These are phyloP conservation scores for Ectropis grisescens DNA, from an alignment of 1,140 invertebrate species.

Conservation along the genomic window DNA sequence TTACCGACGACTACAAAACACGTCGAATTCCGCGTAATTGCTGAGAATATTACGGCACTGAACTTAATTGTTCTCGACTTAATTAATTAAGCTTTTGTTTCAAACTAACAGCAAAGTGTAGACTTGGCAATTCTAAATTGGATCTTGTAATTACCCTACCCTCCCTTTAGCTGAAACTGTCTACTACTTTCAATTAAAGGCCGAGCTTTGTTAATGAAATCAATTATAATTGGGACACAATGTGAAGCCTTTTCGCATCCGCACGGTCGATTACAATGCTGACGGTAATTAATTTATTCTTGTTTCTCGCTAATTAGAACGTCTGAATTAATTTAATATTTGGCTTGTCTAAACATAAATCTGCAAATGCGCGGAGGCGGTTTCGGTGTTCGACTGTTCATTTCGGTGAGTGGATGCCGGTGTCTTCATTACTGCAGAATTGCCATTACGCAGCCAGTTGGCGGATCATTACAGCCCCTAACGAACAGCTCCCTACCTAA, in stretches of 20 bases:
- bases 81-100: slow-evolving; percentile 70
- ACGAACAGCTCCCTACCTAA: no score
- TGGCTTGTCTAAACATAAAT: no score
- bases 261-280: slow-evolving; percentile 20
- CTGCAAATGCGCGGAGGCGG: no score
- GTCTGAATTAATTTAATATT: no score
- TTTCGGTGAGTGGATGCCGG: no score
- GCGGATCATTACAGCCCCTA: no score
- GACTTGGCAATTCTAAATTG: slow-evolving; percentile 69
- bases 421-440: no score
- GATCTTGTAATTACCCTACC: slow-evolving; percentile 69
- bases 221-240: slow-evolving; percentile 63
- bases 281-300: slow-evolving; percentile 27
- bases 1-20: slow-evolving; percentile 62
- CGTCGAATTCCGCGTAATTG: slow-evolving; percentile 65
- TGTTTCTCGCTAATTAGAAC: slow-evolving; percentile 6
- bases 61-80: slow-evolving; percentile 69
- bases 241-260: slow-evolving; percentile 37
- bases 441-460: no score
- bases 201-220: slow-evolving; percentile 63
- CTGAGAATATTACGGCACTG: slow-evolving; percentile 66
- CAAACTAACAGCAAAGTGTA: slow-evolving; percentile 69
- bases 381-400: no score
- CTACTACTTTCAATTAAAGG: slow-evolving; percentile 67
- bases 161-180: slow-evolving; percentile 61